Evolutionary conservation across 2,113 vertebrate species (phyloP).

Genomic region (Triplophysa rosa): DNA sequence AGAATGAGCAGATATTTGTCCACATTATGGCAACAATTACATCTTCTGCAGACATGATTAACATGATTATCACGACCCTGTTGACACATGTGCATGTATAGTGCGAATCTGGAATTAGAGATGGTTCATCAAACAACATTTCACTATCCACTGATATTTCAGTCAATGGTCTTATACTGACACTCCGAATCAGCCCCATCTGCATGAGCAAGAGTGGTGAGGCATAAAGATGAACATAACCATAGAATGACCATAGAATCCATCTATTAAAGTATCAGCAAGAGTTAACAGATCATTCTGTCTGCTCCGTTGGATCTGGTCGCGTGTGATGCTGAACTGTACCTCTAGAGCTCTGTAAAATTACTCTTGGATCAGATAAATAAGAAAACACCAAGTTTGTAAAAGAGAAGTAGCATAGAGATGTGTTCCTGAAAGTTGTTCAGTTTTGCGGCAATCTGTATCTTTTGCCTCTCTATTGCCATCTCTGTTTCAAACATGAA

Average conservation of each 20-base stretch:
- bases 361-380: too few relatives aligned
- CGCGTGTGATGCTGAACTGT: background rate
- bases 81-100: conserved; percentile 42
- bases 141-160: conserved; percentile 28
- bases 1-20: conserved; percentile 33
- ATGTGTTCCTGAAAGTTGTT: too few relatives aligned
- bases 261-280: background rate
- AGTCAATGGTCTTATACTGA: conserved; percentile 15
- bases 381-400: too few relatives aligned
- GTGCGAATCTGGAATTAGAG: conserved; percentile 45
- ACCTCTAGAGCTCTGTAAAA: background rate
- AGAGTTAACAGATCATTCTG: background rate
- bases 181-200: conserved; percentile 13
- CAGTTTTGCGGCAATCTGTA: too few relatives aligned
- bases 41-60: conserved; percentile 47
- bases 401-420: too few relatives aligned
- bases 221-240: conserved; percentile 12
- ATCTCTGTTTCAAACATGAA: too few relatives aligned
- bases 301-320: background rate
- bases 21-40: conserved; percentile 49
- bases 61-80: conserved; percentile 46
- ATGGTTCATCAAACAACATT: conserved; percentile 27
- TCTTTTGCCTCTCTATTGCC: too few relatives aligned
- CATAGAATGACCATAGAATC: conserved; percentile 1
- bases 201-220: conserved; percentile 9